A percentile compares a stretch with the other conserved stretches of the same genome.
phyloP scores from a whole-genome alignment of 2,797 vertebrate species.

The Syndactyla subalaris region DNA sequence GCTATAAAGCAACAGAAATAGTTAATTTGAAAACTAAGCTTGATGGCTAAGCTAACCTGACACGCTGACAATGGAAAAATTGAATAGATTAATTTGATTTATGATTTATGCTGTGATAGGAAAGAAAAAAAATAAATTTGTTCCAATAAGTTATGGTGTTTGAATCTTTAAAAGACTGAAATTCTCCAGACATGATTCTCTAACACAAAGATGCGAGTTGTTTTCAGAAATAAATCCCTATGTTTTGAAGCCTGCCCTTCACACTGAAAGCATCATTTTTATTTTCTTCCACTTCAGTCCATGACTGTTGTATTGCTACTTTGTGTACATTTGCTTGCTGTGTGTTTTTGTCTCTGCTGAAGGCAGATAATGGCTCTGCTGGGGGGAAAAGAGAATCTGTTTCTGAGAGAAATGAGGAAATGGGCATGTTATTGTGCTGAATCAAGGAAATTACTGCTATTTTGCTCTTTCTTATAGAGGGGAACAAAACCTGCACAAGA shows the following conservation, averaged over 20 bases:
- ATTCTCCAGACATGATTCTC: neutral
- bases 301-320: neutral
- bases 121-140: neutral
- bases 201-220: neutral
- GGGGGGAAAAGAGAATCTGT: neutral
- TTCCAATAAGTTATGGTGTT: neutral
- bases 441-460: neutral
- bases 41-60: neutral
- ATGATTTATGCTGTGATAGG: neutral
- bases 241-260: neutral
- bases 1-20: neutral
- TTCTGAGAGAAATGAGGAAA: neutral
- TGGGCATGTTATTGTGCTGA: neutral
- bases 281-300: neutral
- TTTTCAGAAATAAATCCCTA: neutral
- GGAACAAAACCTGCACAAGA: neutral
- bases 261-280: neutral
- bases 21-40: neutral
- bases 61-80: neutral
- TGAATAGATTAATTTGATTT: neutral
- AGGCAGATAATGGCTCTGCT: neutral
- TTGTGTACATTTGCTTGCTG: neutral
- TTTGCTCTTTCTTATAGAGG: neutral
- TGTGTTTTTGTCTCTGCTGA: neutral
- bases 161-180: neutral